A percentile compares a stretch with the other conserved stretches of the same genome.
Conservation (phyloP, 2,888 invertebrate species). For the Drosophila algonquin region DNA sequence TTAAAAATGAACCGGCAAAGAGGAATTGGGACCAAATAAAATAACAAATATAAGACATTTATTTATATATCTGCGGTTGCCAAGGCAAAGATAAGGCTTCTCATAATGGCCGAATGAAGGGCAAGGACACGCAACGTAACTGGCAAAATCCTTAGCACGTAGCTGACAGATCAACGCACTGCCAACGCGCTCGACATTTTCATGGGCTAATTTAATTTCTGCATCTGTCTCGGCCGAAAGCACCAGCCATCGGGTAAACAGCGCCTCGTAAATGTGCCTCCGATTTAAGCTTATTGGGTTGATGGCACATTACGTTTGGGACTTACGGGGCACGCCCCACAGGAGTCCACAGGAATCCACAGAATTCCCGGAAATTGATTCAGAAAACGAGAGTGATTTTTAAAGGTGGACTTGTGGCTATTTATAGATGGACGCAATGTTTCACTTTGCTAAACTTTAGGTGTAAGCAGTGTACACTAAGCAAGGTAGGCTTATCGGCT, state of each 20-base stretch:
- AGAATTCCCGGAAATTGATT: constrained; percentile 50
- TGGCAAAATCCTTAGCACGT: constrained; percentile 38
- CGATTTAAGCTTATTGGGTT: constrained; percentile 58
- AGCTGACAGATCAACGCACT: constrained; percentile 15
- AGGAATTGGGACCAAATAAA: constrained; percentile 9
- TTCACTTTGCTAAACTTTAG: neutral
- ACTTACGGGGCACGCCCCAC: constrained; percentile 2
- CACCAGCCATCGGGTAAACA: constrained; percentile 1
- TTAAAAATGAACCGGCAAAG: constrained; percentile 35
- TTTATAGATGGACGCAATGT: neutral
- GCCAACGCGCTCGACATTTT: constrained; percentile 31
- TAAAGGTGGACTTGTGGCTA: constrained; percentile 3
- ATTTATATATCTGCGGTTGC: constrained; percentile 6
- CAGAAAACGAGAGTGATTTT: constrained; percentile 20
- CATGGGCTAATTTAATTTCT: constrained; percentile 60
- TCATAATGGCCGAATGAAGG: neutral
- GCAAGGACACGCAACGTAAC: constrained; percentile 24
- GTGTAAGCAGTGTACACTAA: too few species aligned
- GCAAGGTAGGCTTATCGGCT: too few species aligned
- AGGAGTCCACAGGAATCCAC: constrained; percentile 29
- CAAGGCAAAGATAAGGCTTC: constrained; percentile 15
- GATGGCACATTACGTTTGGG: constrained; percentile 33
- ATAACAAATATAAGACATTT: neutral
- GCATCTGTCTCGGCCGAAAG: constrained; percentile 36
- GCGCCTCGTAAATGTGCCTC: constrained; percentile 32